Conservation (phyloP, 2,888 invertebrate species). For the Osmoderma eremita region DNA sequence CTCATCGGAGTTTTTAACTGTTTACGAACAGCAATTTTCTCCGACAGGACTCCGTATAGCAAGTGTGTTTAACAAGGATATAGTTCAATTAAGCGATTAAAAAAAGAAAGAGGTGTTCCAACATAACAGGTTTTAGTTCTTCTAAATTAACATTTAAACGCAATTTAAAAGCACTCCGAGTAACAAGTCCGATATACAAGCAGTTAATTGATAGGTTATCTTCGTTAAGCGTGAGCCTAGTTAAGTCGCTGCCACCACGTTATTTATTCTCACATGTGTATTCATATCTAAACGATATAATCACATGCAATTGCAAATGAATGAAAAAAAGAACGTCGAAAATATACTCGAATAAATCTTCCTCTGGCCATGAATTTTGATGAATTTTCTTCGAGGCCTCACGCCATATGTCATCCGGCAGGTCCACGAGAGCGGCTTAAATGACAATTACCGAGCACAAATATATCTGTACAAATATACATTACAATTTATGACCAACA, state of each 20-base stretch:
- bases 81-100: constrained; percentile 26
- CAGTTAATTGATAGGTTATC: constrained; percentile 35
- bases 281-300: constrained; percentile 16
- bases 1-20: no score
- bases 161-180: constrained; percentile 32
- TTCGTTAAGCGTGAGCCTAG: constrained; percentile 32
- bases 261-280: constrained; percentile 21
- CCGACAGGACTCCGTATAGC: background rate
- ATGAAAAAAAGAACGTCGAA: constrained; percentile 3
- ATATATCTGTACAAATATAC: constrained; percentile 8
- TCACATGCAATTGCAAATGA: constrained; percentile 16
- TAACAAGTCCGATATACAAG: constrained; percentile 27
- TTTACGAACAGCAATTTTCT: constrained; percentile 1
- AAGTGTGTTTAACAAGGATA: constrained; percentile 21
- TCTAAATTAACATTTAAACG: constrained; percentile 35
- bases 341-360: constrained; percentile 3
- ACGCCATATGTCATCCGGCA: constrained; percentile 17
- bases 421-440: constrained; percentile 7
- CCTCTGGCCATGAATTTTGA: constrained; percentile 11
- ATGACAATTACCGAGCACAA: constrained; percentile 28
- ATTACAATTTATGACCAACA: constrained; percentile 20
- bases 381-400: constrained; percentile 13
- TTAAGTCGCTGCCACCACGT: constrained; percentile 25
- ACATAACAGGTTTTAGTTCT: constrained; percentile 33
- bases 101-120: constrained; percentile 1